Evolutionary conservation across 2,888 invertebrate species (phyloP).

Genomic region (Falcaria lacertinaria): DNA sequence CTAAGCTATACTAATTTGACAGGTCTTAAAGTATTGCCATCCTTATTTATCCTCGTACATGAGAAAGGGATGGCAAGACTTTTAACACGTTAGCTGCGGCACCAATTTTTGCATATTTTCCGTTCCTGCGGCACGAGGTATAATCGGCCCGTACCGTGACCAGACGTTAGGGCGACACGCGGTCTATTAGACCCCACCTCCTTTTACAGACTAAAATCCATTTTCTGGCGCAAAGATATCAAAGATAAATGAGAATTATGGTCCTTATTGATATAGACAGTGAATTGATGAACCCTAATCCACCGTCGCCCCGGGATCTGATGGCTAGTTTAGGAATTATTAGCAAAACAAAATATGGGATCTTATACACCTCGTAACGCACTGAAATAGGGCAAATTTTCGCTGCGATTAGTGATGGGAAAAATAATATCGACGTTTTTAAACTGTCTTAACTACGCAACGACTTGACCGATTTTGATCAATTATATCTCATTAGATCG

Average conservation of each 20-base stretch:
- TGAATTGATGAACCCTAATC: constrained; percentile 8
- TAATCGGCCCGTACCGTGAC: background rate
- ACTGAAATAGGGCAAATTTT: constrained; percentile 12
- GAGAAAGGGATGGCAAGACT: too few relatives aligned
- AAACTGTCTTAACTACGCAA: too few relatives aligned
- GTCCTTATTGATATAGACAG: constrained; percentile 7
- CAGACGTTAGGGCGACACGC: constrained; percentile 10
- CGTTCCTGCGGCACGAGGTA: background rate
- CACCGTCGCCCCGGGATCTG: background rate
- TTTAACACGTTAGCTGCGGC: background rate
- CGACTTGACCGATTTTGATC: too few relatives aligned
- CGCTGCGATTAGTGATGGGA: constrained; percentile 8
- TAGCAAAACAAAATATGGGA: constrained; percentile 5
- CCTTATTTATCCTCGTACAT: too few relatives aligned
- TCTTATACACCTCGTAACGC: constrained; percentile 11
- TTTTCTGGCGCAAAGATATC: constrained; percentile 8
- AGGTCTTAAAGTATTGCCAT: too few relatives aligned
- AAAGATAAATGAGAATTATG: constrained; percentile 3
- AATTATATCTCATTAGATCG: too few relatives aligned
- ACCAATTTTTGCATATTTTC: background rate
- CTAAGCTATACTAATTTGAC: too few relatives aligned
- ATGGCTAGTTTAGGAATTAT: background rate
- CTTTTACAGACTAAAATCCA: constrained; percentile 5
- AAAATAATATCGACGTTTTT: constrained; percentile 8
- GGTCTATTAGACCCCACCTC: constrained; percentile 12